Conservation (phyloP, 2,113 vertebrate species). For the Leptodactylus fuscus region DNA sequence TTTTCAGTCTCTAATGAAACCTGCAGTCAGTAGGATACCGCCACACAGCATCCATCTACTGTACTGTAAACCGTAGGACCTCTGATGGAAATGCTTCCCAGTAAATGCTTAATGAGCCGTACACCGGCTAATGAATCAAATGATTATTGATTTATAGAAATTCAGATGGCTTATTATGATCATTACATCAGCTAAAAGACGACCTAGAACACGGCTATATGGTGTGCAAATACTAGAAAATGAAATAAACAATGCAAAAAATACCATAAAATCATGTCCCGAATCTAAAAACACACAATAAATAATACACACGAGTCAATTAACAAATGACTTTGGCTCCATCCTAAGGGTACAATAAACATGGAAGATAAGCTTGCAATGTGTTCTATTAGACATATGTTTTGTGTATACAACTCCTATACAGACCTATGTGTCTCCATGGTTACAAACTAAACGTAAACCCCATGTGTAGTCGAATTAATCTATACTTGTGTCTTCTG, state of each 20-base stretch:
- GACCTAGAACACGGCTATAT: not conserved
- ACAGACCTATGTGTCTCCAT: not conserved
- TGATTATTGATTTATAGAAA: conserved; percentile 28
- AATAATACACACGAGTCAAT: not conserved
- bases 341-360: no score
- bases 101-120: conserved; percentile 4
- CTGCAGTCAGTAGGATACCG: not conserved
- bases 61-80: not conserved
- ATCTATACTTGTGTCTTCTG: no score
- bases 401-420: no score
- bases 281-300: not conserved
- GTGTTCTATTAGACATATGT: no score
- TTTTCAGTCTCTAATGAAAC: conserved; percentile 11
- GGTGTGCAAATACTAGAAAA: not conserved
- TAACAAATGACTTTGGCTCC: no score
- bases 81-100: not conserved
- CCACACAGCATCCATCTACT: not conserved
- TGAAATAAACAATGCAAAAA: not conserved
- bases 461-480: no score
- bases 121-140: not conserved
- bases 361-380: no score
- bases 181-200: not conserved
- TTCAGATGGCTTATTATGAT: not conserved
- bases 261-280: not conserved
- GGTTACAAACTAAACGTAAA: not conserved